Percentiles rank a stretch among this genome's conserved stretches.
Conservation (phyloP, 2,113 vertebrate species). For the Emydura subglobosa region DNA sequence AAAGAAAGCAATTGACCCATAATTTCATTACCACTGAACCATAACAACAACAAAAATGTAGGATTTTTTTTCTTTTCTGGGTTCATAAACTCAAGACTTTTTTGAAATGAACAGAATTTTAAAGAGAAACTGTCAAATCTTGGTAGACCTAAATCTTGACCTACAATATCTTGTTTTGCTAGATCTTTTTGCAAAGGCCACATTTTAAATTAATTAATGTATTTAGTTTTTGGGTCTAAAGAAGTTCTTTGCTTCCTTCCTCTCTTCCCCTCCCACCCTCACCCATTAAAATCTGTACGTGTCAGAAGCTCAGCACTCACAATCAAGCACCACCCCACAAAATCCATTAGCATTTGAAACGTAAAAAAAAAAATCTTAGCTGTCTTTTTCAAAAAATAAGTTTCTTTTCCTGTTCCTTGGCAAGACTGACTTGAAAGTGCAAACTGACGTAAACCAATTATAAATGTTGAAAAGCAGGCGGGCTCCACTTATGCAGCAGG, state of each 20-base stretch:
- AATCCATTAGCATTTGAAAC: background rate
- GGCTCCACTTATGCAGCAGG: background rate
- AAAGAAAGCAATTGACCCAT: background rate
- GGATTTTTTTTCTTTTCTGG: background rate
- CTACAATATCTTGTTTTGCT: background rate
- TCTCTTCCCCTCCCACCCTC: background rate
- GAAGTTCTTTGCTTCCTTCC: background rate
- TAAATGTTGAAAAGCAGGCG: background rate
- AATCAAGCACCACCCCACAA: background rate
- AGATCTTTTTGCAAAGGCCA: background rate
- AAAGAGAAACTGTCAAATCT: background rate
- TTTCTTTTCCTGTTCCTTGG: background rate
- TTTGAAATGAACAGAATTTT: background rate
- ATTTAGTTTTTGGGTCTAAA: background rate
- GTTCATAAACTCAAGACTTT: background rate
- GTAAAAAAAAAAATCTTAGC: background rate
- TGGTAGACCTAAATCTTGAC: background rate
- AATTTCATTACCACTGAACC: background rate
- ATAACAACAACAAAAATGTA: background rate
- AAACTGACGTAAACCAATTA: background rate
- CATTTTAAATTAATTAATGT: background rate
- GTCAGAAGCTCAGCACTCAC: rapidly evolving
- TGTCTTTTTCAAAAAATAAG: background rate
- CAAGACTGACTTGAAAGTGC: background rate
- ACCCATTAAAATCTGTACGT: background rate